phyloP scores from a whole-genome alignment of 2,888 invertebrate genomes.

The Agrilus cyanescens region DNA sequence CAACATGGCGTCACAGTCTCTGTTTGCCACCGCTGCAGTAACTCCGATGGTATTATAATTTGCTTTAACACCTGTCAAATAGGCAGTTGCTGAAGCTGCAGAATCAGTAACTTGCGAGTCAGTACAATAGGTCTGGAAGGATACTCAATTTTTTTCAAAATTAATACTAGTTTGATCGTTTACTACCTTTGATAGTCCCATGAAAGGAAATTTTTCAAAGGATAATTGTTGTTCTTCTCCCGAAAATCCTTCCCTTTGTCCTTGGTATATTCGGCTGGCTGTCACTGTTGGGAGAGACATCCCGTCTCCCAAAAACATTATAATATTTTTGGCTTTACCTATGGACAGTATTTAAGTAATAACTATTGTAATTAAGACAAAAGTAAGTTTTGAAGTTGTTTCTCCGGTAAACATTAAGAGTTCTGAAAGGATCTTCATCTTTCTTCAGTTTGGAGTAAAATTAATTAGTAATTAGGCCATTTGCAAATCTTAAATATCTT shows the following conservation, averaged over 20 bases:
- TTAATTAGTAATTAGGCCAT: too few relatives aligned
- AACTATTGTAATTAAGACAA: too few relatives aligned
- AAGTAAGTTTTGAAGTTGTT: too few relatives aligned
- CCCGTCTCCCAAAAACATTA: slow-evolving; percentile 74
- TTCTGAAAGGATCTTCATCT: too few relatives aligned
- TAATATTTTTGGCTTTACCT: slow-evolving; percentile 55
- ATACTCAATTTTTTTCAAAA: too few relatives aligned
- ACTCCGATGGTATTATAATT: slow-evolving; percentile 68
- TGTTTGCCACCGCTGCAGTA: slow-evolving; percentile 48
- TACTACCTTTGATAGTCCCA: slow-evolving; percentile 61
- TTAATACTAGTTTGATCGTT: too few relatives aligned
- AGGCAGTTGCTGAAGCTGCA: slow-evolving; percentile 73
- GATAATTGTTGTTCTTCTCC: slow-evolving; percentile 59
- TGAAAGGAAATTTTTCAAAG: slow-evolving; percentile 63
- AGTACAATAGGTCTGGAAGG: slow-evolving; percentile 58
- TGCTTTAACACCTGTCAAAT: slow-evolving; percentile 65
- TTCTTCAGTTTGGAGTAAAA: too few relatives aligned
- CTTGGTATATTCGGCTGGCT: slow-evolving; percentile 50
- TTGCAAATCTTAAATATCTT: too few relatives aligned
- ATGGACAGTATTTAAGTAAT: slow-evolving; percentile 7
- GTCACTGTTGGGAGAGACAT: slow-evolving; percentile 73
- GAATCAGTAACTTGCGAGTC: slow-evolving; percentile 70
- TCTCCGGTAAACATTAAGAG: too few relatives aligned
- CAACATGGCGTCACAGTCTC: slow-evolving; percentile 50
- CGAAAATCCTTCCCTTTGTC: slow-evolving; percentile 41